phyloP scores from a whole-genome alignment of 2,888 invertebrate species.

The Ophion slaviceki region DNA sequence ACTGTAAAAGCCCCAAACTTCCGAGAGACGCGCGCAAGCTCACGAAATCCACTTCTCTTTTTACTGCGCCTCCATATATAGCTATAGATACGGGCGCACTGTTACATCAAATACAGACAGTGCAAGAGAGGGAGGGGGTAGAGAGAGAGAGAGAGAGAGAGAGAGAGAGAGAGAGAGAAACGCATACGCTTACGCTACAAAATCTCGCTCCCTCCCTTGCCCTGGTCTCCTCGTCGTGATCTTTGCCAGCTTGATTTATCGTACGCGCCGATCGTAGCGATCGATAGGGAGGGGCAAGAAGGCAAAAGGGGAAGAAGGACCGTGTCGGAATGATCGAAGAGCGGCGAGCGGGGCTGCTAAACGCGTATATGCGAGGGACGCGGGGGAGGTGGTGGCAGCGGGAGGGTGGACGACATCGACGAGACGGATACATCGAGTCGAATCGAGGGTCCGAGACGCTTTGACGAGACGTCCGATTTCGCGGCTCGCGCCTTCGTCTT shows the following conservation, averaged over 20 bases:
- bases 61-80: constrained; percentile 29
- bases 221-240: constrained; percentile 43
- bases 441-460: constrained; percentile 64
- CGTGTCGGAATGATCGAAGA: constrained; percentile 68
- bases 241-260: constrained; percentile 65
- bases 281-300: constrained; percentile 57
- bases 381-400: not conserved
- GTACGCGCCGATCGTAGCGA: constrained; percentile 63
- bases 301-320: constrained; percentile 52
- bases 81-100: constrained; percentile 2
- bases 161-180: constrained; percentile 43
- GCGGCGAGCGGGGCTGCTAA: constrained; percentile 57
- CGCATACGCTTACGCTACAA: constrained; percentile 43
- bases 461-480: constrained; percentile 64
- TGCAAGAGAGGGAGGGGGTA: constrained; percentile 28
- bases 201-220: constrained; percentile 21
- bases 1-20: constrained; percentile 57
- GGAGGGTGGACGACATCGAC: constrained; percentile 51
- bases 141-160: constrained; percentile 49
- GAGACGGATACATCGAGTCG: constrained; percentile 69
- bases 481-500: constrained; percentile 60
- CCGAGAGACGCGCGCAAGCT: constrained; percentile 50
- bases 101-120: constrained; percentile 20
- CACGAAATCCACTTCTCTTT: constrained; percentile 46
- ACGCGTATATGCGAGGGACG: constrained; percentile 38